phyloP scores from a whole-genome alignment of 2,113 vertebrate species.

The Sylvilagus bachmani region DNA sequence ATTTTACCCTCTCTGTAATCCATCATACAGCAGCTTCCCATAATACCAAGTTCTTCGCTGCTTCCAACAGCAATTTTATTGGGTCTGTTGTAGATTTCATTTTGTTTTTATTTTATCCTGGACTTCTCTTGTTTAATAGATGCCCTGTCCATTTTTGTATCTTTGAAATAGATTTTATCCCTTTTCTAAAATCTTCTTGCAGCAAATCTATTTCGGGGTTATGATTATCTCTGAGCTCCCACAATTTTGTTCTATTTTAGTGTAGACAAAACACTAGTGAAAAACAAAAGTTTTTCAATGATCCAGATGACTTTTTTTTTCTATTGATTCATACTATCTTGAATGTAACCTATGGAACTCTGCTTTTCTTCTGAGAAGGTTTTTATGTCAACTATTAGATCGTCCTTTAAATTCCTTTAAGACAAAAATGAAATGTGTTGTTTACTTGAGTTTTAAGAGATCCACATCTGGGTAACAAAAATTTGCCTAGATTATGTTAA shows the following conservation, averaged over 20 bases:
- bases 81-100: conserved; percentile 46
- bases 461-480: neutral
- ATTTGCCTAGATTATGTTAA: neutral
- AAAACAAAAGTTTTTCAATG: conserved; percentile 42
- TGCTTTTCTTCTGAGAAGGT: conserved; percentile 48
- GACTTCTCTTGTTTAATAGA: conserved; percentile 31
- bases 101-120: conserved; percentile 63
- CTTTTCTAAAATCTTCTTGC: conserved; percentile 59
- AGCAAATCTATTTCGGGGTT: conserved; percentile 43
- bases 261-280: neutral
- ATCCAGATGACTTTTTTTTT: conserved; percentile 25
- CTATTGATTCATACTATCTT: conserved; percentile 34
- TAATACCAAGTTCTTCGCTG: neutral
- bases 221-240: conserved; percentile 59
- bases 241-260: conserved; percentile 53
- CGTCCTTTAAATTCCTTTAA: neutral
- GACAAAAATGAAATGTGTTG: neutral
- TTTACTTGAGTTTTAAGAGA: neutral
- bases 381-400: neutral
- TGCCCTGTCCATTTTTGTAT: conserved; percentile 50
- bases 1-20: neutral
- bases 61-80: conserved; percentile 17
- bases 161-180: conserved; percentile 65
- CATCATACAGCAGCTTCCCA: neutral
- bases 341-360: neutral